These are phyloP conservation scores for Neostethus bicornis DNA, from an alignment of 2,797 vertebrate genomes.

Conservation along the genomic window DNA sequence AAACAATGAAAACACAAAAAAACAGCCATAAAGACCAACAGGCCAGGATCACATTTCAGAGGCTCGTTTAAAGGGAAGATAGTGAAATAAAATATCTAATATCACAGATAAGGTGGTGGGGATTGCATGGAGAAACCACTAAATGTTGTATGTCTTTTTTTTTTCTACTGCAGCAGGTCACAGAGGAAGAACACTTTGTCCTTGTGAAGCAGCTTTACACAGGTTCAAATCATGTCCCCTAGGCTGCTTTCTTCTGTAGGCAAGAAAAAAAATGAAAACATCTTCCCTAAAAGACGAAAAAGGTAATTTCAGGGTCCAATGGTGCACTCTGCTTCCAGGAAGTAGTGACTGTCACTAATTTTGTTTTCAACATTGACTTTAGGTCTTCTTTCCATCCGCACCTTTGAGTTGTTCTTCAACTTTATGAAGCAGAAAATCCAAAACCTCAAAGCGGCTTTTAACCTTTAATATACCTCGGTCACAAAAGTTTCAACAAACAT, in stretches of 20 bases:
- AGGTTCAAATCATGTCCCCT: background rate
- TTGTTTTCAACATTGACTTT: no score
- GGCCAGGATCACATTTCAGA: slow-evolving; percentile 64
- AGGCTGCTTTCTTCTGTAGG: background rate
- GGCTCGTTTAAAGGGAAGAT: slow-evolving; percentile 49
- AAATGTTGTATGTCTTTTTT: slow-evolving; percentile 18
- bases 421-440: no score
- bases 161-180: slow-evolving; percentile 58
- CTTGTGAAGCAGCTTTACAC: background rate
- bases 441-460: no score
- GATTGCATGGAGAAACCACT: slow-evolving; percentile 29
- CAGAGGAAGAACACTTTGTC: slow-evolving; percentile 10
- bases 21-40: slow-evolving; percentile 21
- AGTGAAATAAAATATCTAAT: slow-evolving; percentile 49
- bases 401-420: no score
- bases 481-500: no score
- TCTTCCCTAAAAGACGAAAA: background rate
- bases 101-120: slow-evolving; percentile 16
- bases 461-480: no score
- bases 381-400: no score
- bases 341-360: no score
- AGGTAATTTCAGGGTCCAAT: background rate
- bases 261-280: background rate
- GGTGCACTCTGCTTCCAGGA: no score
- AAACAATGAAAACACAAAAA: slow-evolving; percentile 62